Conservation (phyloP, 2,888 invertebrate species). For the Amiota mariae region DNA sequence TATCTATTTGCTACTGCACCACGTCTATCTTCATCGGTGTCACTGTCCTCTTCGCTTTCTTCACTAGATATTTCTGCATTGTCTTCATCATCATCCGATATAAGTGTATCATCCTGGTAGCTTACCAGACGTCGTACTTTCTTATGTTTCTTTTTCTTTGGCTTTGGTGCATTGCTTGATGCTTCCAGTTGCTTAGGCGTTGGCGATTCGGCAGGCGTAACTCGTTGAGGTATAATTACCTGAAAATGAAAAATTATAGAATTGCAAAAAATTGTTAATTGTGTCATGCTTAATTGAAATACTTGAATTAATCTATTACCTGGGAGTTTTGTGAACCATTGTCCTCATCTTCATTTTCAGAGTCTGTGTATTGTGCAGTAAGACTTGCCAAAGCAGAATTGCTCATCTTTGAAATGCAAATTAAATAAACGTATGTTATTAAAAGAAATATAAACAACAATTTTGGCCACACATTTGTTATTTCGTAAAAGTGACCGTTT, state of each 20-base stretch:
- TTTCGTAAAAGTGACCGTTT: not conserved
- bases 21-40: slow-evolving; percentile 39
- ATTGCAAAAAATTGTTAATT: not conserved
- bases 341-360: slow-evolving; percentile 82
- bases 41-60: slow-evolving; percentile 46
- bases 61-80: slow-evolving; percentile 73
- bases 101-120: slow-evolving; percentile 82
- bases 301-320: slow-evolving; percentile 48
- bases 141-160: slow-evolving; percentile 53
- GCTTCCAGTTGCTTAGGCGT: slow-evolving; percentile 36
- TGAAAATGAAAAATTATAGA: slow-evolving; percentile 37
- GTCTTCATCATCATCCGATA: slow-evolving; percentile 82
- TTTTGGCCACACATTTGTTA: not conserved
- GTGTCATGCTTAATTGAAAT: not conserved
- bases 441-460: not conserved
- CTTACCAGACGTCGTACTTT: slow-evolving; percentile 78
- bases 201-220: slow-evolving; percentile 51
- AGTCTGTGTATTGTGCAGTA: slow-evolving; percentile 92
- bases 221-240: slow-evolving; percentile 65
- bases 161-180: slow-evolving; percentile 27
- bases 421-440: not conserved
- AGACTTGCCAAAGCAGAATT: slow-evolving; percentile 84
- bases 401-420: slow-evolving; percentile 54
- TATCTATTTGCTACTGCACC: slow-evolving; percentile 33
- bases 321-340: slow-evolving; percentile 73